A percentile compares a stretch with the other conserved stretches of the same genome.
Evolutionary conservation across 2,113 vertebrate genomes (phyloP).

Genomic region (Fregetta grallaria): DNA sequence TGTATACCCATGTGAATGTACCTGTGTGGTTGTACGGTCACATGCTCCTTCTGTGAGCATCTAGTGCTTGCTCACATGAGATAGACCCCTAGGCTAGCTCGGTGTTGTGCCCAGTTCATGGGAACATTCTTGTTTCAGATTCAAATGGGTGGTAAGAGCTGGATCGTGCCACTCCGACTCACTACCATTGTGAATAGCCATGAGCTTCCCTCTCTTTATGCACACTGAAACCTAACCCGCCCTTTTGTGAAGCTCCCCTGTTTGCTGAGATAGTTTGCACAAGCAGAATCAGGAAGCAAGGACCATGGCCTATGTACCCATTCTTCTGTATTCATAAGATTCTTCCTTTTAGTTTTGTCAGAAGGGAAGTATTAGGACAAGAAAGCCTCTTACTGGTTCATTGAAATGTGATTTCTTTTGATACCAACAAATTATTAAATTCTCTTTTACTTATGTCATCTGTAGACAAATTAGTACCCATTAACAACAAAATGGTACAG

Average conservation of each 20-base stretch:
- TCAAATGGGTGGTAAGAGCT: not conserved
- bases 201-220: not conserved
- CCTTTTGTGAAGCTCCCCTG: not conserved
- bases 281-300: not conserved
- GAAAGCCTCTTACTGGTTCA: not conserved
- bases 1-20: not conserved
- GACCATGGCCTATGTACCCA: not conserved
- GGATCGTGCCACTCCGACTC: not conserved
- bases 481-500: not conserved
- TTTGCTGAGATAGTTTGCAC: not conserved
- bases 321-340: not conserved
- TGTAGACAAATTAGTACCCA: not conserved
- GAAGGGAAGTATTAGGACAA: not conserved
- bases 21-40: not conserved
- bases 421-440: not conserved
- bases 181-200: not conserved
- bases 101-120: not conserved
- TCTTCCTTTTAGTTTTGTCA: not conserved
- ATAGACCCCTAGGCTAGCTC: not conserved
- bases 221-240: not conserved
- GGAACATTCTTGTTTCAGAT: not conserved
- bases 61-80: not conserved
- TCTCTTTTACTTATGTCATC: not conserved
- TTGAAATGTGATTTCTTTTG: constrained; percentile 33
- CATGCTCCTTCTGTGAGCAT: not conserved